phyloP scores from a whole-genome alignment of 30 jellyfish, hydroid and myxozoan species.

The Hydractinia symbiolongicarpus region DNA sequence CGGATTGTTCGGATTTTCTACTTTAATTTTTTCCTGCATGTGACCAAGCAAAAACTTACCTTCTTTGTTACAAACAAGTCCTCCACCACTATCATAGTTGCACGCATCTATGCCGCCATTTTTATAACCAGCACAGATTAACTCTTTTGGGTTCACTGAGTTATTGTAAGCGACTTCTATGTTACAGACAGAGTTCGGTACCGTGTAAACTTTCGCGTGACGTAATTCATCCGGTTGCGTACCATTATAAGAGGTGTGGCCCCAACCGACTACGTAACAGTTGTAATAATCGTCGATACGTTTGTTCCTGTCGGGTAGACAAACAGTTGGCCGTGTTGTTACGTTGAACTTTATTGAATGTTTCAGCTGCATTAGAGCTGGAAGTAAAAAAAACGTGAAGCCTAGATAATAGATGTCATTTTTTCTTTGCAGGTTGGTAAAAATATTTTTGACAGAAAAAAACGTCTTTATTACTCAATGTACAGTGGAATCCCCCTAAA shows the following conservation, averaged over 20 bases:
- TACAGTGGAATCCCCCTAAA: too few relatives aligned
- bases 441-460: too few relatives aligned
- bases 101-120: slow-evolving; percentile 91
- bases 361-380: slow-evolving; percentile 24
- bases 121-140: slow-evolving; percentile 82
- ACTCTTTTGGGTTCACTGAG: slow-evolving; percentile 23
- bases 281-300: slow-evolving; percentile 25
- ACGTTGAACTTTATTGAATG: neutral
- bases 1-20: too few relatives aligned
- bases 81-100: slow-evolving; percentile 96
- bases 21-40: too few relatives aligned
- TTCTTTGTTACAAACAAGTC: slow-evolving; percentile 53
- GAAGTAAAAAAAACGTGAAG: neutral
- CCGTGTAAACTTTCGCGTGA: slow-evolving; percentile 61
- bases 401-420: too few relatives aligned
- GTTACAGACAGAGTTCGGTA: slow-evolving; percentile 63
- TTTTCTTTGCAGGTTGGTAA: too few relatives aligned
- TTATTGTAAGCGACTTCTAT: slow-evolving; percentile 50
- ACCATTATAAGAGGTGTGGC: slow-evolving; percentile 62
- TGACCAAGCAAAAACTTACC: slow-evolving; percentile 1
- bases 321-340: neutral
- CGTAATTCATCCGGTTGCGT: slow-evolving; percentile 53
- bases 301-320: slow-evolving; percentile 52
- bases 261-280: slow-evolving; percentile 94
- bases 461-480: too few relatives aligned